Evolutionary conservation across 1,140 invertebrate species (phyloP), one percentile per base, ranked within the genome.

Genomic region (Lepidurus arcticus): DNA sequence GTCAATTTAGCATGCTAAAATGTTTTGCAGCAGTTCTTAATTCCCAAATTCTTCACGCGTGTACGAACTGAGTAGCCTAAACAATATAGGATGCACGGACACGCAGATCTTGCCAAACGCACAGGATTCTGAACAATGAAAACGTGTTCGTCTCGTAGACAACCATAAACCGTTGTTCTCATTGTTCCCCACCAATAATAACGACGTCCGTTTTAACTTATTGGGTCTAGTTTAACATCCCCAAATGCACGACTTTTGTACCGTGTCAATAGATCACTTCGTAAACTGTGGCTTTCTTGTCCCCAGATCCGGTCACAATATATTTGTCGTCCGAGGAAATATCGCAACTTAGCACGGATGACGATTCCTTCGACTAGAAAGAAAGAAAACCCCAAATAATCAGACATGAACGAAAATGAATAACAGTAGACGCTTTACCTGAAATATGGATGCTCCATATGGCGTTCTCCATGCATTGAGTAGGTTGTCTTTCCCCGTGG

Each of bases 221-320:
- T 34, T 0, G 34, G 34, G 34, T 34, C 34, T 2, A 34, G 34
- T 34, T 34, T 34, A 34, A 34, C 3, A 34, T 34, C 34, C 34
- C 34, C 34, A 34, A 34, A 34, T 34, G 2, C 53, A 65, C 16
- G 53, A 65, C 3, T 16, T 34, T 13, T 65, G 53, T 11, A 65
- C 53, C 53, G n/a, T 65, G 47, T 87, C 85, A 95, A 86, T 97
- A 98, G 84, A 98, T 95, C 82, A 98, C 96, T 91, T 99, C 97
- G 86, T 99, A 99, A 78, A 99, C 92, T 79, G 96, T 98, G 78
- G 97, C 97, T 86, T 98, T 99, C 86, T 98, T 99, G 86, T 99
- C 98, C 65, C 97, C 97, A 13, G 96, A 98, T 78, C 98, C 98
- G 75, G 98, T 99, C 78, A 99, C 96, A 83, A 99, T 98, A 87